These are phyloP conservation scores for Asbolus verrucosus DNA, from an alignment of 1,140 invertebrate genomes.

Conservation along the genomic window DNA sequence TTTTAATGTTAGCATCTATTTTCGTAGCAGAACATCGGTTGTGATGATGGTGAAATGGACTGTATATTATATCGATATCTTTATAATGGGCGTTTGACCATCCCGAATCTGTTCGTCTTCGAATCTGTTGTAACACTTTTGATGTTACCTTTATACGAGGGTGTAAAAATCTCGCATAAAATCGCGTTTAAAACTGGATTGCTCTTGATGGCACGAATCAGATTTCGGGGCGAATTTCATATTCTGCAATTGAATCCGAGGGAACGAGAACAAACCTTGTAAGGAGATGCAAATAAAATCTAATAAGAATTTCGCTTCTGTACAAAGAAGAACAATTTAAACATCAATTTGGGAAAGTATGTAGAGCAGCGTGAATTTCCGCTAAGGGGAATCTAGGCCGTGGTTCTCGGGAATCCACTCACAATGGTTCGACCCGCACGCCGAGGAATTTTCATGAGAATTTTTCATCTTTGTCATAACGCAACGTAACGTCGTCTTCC, in stretches of 20 bases:
- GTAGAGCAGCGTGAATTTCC: slow-evolving; percentile 40
- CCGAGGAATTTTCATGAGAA: slow-evolving; percentile 39
- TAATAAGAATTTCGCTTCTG: slow-evolving; percentile 37
- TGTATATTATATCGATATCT: not conserved
- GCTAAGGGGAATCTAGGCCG: slow-evolving; percentile 39
- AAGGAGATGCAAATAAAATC: slow-evolving; percentile 41
- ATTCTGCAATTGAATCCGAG: too few species aligned
- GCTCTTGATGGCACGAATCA: not conserved
- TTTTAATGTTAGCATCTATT: slow-evolving; percentile 3
- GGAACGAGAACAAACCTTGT: slow-evolving; percentile 13
- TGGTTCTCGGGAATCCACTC: slow-evolving; percentile 3
- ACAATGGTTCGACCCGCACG: not conserved
- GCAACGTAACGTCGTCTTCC: slow-evolving; percentile 8
- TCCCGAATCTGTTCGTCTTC: too few species aligned
- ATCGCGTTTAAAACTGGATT: too few species aligned
- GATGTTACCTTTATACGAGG: too few species aligned
- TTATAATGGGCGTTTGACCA: too few species aligned
- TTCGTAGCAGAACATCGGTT: not conserved
- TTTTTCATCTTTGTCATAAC: slow-evolving; percentile 6
- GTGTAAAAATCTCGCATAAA: too few species aligned
- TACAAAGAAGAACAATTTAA: slow-evolving; percentile 42
- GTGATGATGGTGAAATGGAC: too few species aligned
- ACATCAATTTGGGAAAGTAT: slow-evolving; percentile 43
- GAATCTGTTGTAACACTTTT: too few species aligned
- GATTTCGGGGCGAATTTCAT: not conserved